Percentiles rank a stretch among this genome's conserved stretches.
phyloP scores from a whole-genome alignment of 2,888 invertebrate genomes.

The Vandiemenella viatica region DNA sequence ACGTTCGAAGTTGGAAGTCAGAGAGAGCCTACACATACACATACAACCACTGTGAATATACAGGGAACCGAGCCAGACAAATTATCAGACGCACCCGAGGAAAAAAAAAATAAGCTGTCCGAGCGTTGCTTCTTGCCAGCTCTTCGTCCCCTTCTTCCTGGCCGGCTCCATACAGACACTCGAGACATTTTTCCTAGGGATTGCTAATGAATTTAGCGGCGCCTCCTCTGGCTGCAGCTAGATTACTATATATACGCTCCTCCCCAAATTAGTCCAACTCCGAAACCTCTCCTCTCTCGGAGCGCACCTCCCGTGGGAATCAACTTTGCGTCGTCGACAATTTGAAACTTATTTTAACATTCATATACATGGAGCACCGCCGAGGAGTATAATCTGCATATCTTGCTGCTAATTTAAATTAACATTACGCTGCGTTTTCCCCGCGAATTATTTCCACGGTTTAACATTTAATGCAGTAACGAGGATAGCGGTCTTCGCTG shows the following conservation, averaged over 20 bases:
- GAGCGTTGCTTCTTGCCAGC: background rate
- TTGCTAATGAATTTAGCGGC: slow-evolving; percentile 17
- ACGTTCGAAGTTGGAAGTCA: too few relatives aligned
- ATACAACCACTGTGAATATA: slow-evolving; percentile 4
- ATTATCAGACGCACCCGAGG: too few relatives aligned
- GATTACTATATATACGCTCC: slow-evolving; percentile 12
- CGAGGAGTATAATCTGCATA: slow-evolving; percentile 16
- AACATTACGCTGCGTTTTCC: slow-evolving; percentile 15
- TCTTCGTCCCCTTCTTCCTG: background rate
- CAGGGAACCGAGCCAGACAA: too few relatives aligned
- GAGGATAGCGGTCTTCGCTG: slow-evolving; percentile 3
- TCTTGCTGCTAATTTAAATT: slow-evolving; percentile 17
- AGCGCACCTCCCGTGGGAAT: slow-evolving; percentile 26
- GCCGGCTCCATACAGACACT: slow-evolving; percentile 11
- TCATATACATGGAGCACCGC: slow-evolving; percentile 27
- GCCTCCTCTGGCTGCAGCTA: slow-evolving; percentile 6
- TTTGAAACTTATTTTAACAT: slow-evolving; percentile 40
- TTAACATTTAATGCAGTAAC: slow-evolving; percentile 10
- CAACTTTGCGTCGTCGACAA: slow-evolving; percentile 35
- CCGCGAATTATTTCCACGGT: slow-evolving; percentile 8
- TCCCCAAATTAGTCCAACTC: slow-evolving; percentile 12
- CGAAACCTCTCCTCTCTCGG: slow-evolving; percentile 3
- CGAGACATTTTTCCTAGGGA: slow-evolving; percentile 14
- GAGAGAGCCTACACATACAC: slow-evolving; percentile 3
- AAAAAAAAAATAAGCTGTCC: too few relatives aligned